phyloP scores from a whole-genome alignment of 1,140 invertebrate species.

The Aphis craccivora region DNA sequence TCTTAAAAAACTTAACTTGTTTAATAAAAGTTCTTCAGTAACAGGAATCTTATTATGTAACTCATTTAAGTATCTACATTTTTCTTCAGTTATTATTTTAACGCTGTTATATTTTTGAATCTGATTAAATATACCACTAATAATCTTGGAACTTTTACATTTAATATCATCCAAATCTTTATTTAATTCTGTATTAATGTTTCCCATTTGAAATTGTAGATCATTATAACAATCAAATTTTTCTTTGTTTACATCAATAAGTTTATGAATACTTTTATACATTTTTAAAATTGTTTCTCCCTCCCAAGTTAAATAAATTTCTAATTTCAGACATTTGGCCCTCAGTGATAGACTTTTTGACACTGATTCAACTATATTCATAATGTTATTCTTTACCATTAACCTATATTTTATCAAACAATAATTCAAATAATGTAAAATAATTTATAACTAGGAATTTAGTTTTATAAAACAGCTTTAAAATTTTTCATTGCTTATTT shows the following conservation, averaged over 20 bases:
- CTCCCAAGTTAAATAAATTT: slow-evolving; percentile 26
- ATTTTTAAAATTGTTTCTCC: slow-evolving; percentile 10
- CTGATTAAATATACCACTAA: not conserved
- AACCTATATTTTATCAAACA: slow-evolving; percentile 6
- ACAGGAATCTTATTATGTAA: not conserved
- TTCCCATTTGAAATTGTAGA: not conserved
- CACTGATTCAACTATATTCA: not conserved
- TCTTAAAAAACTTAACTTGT: not conserved
- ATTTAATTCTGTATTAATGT: not conserved
- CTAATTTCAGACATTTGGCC: not conserved
- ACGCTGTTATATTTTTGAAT: not conserved
- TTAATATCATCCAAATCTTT: slow-evolving; percentile 19
- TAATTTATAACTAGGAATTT: not conserved
- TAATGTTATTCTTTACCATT: slow-evolving; percentile 41
- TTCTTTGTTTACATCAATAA: not conserved
- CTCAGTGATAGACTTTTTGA: not conserved
- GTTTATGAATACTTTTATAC: not conserved
- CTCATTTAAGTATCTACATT: not conserved
- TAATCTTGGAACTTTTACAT: not conserved
- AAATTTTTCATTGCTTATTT: not conserved
- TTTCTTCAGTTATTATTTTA: not conserved
- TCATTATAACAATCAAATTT: not conserved
- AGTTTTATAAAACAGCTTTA: not conserved
- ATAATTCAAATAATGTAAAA: not conserved
- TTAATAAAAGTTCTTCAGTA: not conserved